These are phyloP conservation scores for Dryocosmus kuriphilus DNA, from an alignment of 2,888 invertebrate genomes.

Conservation along the genomic window DNA sequence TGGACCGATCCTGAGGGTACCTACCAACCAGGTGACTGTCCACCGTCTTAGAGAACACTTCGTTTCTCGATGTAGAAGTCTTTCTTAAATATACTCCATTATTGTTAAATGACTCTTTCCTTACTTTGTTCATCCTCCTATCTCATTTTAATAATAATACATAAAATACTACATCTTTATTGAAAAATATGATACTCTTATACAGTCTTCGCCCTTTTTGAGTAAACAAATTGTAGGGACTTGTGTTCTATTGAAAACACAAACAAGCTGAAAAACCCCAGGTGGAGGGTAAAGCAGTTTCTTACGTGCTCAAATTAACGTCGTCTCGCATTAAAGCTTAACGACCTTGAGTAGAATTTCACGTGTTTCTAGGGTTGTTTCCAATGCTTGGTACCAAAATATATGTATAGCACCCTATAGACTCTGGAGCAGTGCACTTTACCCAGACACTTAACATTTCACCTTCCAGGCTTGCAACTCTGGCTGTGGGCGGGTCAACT, in stretches of 20 bases:
- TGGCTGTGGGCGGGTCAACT: constrained; percentile 26
- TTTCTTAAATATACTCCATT: no score
- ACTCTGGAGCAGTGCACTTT: constrained; percentile 11
- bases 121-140: no score
- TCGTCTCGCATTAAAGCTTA: constrained; percentile 24
- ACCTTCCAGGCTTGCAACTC: constrained; percentile 18
- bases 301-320: constrained; percentile 14
- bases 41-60: no score
- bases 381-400: constrained; percentile 11
- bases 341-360: constrained; percentile 30
- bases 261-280: background rate
- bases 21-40: no score
- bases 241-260: background rate
- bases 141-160: no score
- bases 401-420: constrained; percentile 7
- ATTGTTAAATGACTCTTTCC: no score
- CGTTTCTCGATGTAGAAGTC: no score
- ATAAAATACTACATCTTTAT: no score
- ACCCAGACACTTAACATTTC: constrained; percentile 32
- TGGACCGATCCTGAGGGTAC: no score
- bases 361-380: constrained; percentile 12
- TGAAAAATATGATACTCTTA: background rate
- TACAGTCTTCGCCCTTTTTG: no score
- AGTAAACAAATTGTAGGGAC: no score
- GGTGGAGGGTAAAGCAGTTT: background rate